phyloP scores from a whole-genome alignment of 2,113 vertebrate genomes.

The Larimichthys polyactis region DNA sequence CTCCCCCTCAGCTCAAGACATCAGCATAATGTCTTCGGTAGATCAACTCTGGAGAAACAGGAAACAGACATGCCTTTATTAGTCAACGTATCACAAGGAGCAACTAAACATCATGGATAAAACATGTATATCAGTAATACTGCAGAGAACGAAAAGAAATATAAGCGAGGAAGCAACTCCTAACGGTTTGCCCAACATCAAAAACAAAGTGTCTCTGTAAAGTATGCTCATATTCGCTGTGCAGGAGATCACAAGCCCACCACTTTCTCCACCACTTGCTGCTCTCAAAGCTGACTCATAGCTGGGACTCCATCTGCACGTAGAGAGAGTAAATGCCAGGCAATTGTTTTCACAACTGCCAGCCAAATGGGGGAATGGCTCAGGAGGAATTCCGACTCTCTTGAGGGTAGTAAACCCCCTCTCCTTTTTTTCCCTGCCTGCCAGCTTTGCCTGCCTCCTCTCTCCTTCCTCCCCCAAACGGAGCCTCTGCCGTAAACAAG shows the following conservation, averaged over 20 bases:
- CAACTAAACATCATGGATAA: neutral
- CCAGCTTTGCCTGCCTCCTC: constrained; percentile 45
- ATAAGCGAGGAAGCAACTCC: constrained; percentile 22
- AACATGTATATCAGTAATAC: constrained; percentile 4
- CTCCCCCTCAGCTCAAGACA: constrained; percentile 78
- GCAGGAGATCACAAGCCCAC: constrained; percentile 69
- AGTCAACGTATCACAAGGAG: constrained; percentile 24
- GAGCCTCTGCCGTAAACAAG: constrained; percentile 77
- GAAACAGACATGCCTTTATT: constrained; percentile 40
- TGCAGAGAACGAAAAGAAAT: constrained; percentile 18
- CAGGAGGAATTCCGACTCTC: constrained; percentile 84
- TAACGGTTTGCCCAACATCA: constrained; percentile 45
- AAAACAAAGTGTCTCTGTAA: constrained; percentile 51
- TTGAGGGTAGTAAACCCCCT: constrained; percentile 78
- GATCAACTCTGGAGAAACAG: constrained; percentile 67
- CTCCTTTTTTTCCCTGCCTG: constrained; percentile 58
- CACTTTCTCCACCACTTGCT: constrained; percentile 78
- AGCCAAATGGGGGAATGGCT: constrained; percentile 86
- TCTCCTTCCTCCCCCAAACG: constrained; percentile 37
- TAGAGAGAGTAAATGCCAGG: constrained; percentile 79
- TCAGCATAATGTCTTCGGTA: constrained; percentile 67
- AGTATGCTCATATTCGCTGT: constrained; percentile 57
- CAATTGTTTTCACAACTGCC: constrained; percentile 88
- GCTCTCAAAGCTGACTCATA: constrained; percentile 82
- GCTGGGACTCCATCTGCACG: constrained; percentile 80